Base-by-base conservation (phyloP, 1,140 invertebrate genomes). In the Drosophila lini region DNA sequence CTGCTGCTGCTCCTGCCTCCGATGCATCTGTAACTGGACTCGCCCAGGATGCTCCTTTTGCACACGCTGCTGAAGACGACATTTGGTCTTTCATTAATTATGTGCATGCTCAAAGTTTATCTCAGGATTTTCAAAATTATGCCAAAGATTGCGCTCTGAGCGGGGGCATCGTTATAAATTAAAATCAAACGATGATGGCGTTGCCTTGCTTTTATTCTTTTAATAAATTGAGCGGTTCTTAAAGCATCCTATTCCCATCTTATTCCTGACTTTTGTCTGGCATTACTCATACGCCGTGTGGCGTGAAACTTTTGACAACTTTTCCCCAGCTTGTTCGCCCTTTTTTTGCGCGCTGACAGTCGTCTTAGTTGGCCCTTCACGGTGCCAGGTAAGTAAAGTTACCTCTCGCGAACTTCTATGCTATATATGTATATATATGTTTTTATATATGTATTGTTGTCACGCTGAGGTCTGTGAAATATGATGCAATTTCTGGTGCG, bases 1-100 rank as follows among this genome's bases (percentile, higher is more conserved):
- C 3, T 22, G 2, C 28, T 50, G 19, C 38, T 31, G 2, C 45
- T 52, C 6, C n/a, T 45, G 36, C 42, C 62, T 70, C 32, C 13
- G 19, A 16, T 59, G 25, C 71, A 65, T 34, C 15, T 62, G 44
- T 36, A 62, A 63, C 48, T 77, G 74, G 73, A 78, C 45, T 59
- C 22, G 40, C 56, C 42, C 52, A 92, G 91, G 76, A 83, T 91
- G 74, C 68, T 83, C 42, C 41, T 91, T 56, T 57, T 91, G 69
- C 91, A 92, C 74, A 89, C 89, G 50, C 73, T 92, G 74, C 69
- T 92, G 50, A 92, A 92, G 88, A 81, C 90, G 68, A 86, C 91
- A 73, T 84, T 92, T 71, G 91, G 91, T 73, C 56, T 92, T 68
- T 83, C 91, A 78, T 79, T 92, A 83, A 91, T 91, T 91, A 91